A percentile compares a stretch with the other conserved stretches of the same genome.
Conservation (phyloP, 30 jellyfish, hydroid and myxozoan genomes). For the Rhopilema esculentum region DNA sequence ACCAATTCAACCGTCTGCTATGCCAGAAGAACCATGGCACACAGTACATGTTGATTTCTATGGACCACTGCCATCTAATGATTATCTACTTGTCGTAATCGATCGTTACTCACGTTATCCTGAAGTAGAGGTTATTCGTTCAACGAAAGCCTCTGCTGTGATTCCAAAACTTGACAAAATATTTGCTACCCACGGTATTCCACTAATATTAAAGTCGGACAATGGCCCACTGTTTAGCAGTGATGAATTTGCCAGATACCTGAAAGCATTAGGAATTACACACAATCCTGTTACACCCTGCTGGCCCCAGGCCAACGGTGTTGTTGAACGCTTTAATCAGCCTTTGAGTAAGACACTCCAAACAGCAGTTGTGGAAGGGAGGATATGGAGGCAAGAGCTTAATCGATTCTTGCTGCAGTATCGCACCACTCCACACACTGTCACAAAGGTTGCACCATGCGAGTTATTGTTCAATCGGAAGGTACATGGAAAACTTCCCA, state of each 20-base stretch:
- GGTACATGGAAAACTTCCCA: no score
- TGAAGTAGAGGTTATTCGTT: conserved; percentile 58
- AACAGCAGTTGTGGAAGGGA: conserved; percentile 56
- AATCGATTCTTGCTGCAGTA: conserved; percentile 29
- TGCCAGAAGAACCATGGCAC: conserved; percentile 46
- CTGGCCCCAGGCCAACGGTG: conserved; percentile 61
- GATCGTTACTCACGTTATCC: conserved; percentile 54
- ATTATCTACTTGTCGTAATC: conserved; percentile 51
- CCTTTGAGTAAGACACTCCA: conserved; percentile 47
- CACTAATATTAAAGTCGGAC: conserved; percentile 20
- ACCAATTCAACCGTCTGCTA: conserved; percentile 22
- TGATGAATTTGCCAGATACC: conserved; percentile 24
- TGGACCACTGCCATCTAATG: conserved; percentile 63
- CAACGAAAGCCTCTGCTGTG: conserved; percentile 47
- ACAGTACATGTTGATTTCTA: conserved; percentile 31
- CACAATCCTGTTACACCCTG: conserved; percentile 11
- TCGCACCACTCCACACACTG: conserved; percentile 35
- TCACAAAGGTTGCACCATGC: no score
- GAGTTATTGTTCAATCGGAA: no score
- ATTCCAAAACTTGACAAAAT: conserved; percentile 50
- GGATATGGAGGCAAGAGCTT: conserved; percentile 60
- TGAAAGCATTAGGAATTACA: conserved; percentile 15
- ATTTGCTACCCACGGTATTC: conserved; percentile 39
- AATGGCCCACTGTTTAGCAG: conserved; percentile 71
- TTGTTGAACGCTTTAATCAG: conserved; percentile 33